Evolutionary conservation across 2,797 vertebrate genomes (phyloP), one percentile per base, ranked within the genome.

Genomic region (Lacerta agilis): DNA sequence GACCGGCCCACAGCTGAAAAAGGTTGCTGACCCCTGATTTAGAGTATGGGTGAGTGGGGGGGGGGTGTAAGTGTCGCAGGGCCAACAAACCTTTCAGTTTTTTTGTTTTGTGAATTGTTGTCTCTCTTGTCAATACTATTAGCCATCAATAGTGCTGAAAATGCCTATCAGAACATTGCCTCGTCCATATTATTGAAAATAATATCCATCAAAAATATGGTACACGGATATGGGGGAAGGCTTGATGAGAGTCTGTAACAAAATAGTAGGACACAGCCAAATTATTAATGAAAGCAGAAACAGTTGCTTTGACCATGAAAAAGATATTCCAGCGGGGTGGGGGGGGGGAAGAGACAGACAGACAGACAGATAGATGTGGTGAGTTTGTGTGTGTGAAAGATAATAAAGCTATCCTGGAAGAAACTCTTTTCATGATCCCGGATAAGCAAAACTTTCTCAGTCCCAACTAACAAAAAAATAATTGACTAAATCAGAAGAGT

Each of bases 361-460:
- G 49, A 55, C 2, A n/a, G 11, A n/a, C 11, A 69, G 29, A 69
- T 11, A 69, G 29, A 69, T n/a, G 67, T 15, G 13, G 49, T 55
- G 49, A 55, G 61, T 58, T n/a, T 78, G 82, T 81, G 91, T 85
- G 61, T 55, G 49, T 45, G 78, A 33, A 15, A 20, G 36, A 86
- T 49, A 85, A 89, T 69, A 9, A 90, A 87, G 82, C 66, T 33
- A 80, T 58, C 55, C 29, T 36, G 64, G 8, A 87, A 77, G n/a
- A 67, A 76, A 77, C 17, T 38, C 27, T 58, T 67, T 58, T 41
- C 27, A 71, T 55, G 25, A 86, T 41, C 29, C 9, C 25, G 77
- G 64, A 58, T 29, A 77, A 78, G 64, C 38, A 72, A 83, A 77
- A 84, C n/a, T 33, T 33, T 82, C 87, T 86, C 71, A 92, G 85